Percentiles rank a stretch among this genome's conserved stretches.
These are phyloP conservation scores for Temnothorax unifasciatus DNA, from an alignment of 2,888 invertebrate genomes.

Conservation along the genomic window DNA sequence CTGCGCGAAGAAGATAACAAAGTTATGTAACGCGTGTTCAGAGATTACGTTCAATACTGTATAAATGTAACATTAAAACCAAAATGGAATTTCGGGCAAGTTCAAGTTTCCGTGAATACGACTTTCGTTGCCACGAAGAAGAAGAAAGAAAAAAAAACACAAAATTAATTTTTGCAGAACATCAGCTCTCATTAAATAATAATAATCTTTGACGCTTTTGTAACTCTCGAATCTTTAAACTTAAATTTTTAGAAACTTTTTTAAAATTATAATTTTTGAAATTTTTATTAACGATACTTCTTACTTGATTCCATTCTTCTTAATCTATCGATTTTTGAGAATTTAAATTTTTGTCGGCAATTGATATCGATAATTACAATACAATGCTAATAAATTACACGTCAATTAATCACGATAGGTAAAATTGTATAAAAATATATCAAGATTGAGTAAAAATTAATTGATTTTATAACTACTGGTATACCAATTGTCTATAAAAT, in stretches of 20 bases:
- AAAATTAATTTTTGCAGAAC: neutral
- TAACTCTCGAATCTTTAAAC: neutral
- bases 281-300: neutral
- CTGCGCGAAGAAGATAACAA: neutral
- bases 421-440: neutral
- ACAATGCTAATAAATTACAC: neutral
- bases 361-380: neutral
- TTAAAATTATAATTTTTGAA: neutral
- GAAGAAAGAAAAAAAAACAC: neutral
- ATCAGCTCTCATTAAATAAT: neutral
- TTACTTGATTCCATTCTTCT: neutral
- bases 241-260: neutral
- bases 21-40: neutral
- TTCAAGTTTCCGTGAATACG: neutral
- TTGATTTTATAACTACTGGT: too few relatives aligned
- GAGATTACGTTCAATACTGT: neutral
- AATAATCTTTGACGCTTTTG: neutral
- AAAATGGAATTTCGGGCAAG: neutral
- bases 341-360: neutral
- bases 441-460: too few relatives aligned
- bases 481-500: too few relatives aligned
- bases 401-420: neutral
- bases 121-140: neutral
- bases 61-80: neutral
- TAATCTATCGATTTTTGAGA: neutral